Base-by-base conservation (phyloP, 2,797 vertebrate genomes). In the Xiphophorus birchmanni region DNA sequence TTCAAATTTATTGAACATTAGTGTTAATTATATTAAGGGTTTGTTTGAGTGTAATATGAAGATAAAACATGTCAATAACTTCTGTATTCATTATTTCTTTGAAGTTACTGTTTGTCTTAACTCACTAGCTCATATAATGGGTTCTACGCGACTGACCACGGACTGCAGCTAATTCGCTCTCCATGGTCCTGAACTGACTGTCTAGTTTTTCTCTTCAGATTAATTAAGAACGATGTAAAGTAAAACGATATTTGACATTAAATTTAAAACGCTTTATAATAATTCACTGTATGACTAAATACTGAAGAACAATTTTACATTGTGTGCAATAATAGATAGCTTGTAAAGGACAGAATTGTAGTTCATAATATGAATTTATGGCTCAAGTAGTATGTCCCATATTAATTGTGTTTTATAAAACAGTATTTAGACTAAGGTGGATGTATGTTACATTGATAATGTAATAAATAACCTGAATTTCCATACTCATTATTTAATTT, bases 111-210 rank as follows among this genome's bases (percentile, higher is more conserved):
- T 29, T 29, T 58, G 32, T 60, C 4, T 60, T 13, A 4, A 60
- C 10, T 29, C 9, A 29, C 3, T 1, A 63, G 42, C 4, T 13
- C 65, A 54, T 11, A 54, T 7, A 1, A 4, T 32, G 11, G 7
- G 5, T 0, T 3, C 11, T 21, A 1, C 5, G 23, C 52, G 21
- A 11, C 1, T 44, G 21, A 42, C 0, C 0, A 17, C 4, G 3
- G 0, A 15, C 12, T 63, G 17, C 15, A 29, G 4, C 7, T 48
- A 0, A 26, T 23, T 77, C 56, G 4, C 90, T 91, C 73, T 87
- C 88, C 58, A 5, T 60, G 58, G 58, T 60, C 13, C 58, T 60
- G 58, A 60, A 60, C 11, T 29, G 12, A 0, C 2, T 35, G 18
- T 37, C 35, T 35, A 0, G n/a, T 11, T 60, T 29, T n/a, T 60